Evolutionary conservation across 2,113 vertebrate species (phyloP).

Genomic region (Sclerurus mexicanus): DNA sequence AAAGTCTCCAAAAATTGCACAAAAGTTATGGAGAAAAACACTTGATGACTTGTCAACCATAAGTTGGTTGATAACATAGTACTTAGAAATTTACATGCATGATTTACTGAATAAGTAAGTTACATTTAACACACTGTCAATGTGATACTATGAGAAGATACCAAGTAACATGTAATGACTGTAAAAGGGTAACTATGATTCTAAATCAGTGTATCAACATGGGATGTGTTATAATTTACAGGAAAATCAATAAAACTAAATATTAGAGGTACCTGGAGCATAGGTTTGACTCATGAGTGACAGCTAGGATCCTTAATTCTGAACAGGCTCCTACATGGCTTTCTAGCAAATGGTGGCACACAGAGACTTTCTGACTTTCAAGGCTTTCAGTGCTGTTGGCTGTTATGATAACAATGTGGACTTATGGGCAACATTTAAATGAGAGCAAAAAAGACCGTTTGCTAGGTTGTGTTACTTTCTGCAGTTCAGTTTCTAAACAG

Average conservation of each 20-base stretch:
- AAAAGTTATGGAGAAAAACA: background rate
- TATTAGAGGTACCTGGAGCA: background rate
- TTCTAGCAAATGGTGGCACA: background rate
- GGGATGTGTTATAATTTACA: background rate
- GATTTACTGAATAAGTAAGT: background rate
- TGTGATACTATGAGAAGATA: background rate
- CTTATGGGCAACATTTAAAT: background rate
- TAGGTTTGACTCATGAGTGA: background rate
- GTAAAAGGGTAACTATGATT: background rate
- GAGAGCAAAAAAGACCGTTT: background rate
- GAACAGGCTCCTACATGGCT: background rate
- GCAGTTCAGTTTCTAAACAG: background rate
- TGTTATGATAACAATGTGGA: background rate
- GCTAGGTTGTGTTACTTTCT: background rate
- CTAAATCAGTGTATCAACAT: background rate
- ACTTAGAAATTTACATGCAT: background rate
- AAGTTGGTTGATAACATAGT: background rate
- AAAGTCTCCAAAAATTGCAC: background rate
- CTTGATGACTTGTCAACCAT: background rate
- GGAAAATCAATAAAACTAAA: background rate
- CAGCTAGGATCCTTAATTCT: background rate
- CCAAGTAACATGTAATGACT: background rate
- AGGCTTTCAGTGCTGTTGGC: background rate
- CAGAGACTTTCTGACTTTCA: background rate
- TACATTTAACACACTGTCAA: background rate